Evolutionary conservation across 30 jellyfish, hydroid and myxozoan species (phyloP), one percentile per base, ranked within the genome.

Genomic region (Hydractinia echinata): DNA sequence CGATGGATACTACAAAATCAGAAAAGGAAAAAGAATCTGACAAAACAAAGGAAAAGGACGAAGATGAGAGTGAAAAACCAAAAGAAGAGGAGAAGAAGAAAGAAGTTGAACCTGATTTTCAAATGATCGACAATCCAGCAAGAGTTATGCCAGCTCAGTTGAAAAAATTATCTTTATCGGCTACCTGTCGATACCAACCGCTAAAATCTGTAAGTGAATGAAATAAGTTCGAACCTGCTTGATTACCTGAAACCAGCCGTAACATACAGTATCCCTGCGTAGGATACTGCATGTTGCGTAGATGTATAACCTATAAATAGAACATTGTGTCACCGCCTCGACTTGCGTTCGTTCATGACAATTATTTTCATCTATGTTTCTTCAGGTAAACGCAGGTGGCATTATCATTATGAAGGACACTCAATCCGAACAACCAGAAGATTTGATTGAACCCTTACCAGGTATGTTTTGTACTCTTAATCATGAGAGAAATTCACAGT

Each of bases 51-150:
- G 91, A 89, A 51, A 85, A 89, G 70, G 78, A 79, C 15, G 64
- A 69, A 5, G 83, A 66, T 8, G 89, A 89, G 50, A 55, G 53
- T 81, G 95, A 81, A 44, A 56, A 71, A 51, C 20, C 79, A 4
- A 72, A 89, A 88, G 20, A 39, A 64, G 86, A 86, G 61, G 79
- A 79, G 67, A 69, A 30, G 20, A 88, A 81, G 52, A 82, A 86
- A 51, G 82, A 72, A 61, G 92, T 79, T 13, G 98, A 91, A 74
- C 95, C 98, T 8, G 98, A 91, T 67, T 91, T 82, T 60, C 87
- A 91, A 77, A 86, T 86, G 95, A 19, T 91, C n/a, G 98, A 91
- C 50, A 91, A 91, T 72, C 98, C 98, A 62, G 95, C 98, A 13
- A 88, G 98, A n/a, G 98, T 91, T 21, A 76, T 91, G 89, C 91